Evolutionary conservation across 2,797 vertebrate genomes (phyloP), one percentile per base, ranked within the genome.

Genomic region (Harpagifer antarcticus): DNA sequence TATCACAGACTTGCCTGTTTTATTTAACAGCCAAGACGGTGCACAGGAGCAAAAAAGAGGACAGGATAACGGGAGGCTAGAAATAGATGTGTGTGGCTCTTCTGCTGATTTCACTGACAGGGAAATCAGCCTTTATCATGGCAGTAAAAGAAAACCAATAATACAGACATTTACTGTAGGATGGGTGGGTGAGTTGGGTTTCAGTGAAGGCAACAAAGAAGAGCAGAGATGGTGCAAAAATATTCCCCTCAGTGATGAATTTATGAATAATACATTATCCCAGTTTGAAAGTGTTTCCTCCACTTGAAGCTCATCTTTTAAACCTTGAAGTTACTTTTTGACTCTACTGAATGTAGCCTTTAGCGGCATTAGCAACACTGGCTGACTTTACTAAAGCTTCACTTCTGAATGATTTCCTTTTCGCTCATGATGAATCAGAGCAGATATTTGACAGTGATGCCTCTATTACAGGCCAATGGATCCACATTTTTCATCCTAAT

Each of bases 401-500:
- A 44, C 66, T 58, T 74, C 56, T 77, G 49, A 69, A 53, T n/a
- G 12, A 45, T 56, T 79, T 65, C 67, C 43, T 54, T 68, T 23
- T 17, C 44, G 42, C 61, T 64, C 19, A 5, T 64, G 76, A 82
- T 78, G 73, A 84, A 88, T 86, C 54, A 27, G 50, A 82, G 81
- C 58, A 73, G 76, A 81, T 52, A 57, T 78, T 85, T 84, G 89
- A 84, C 78, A 80, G 68, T 55, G 73, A 82, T 78, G 78, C 58
- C 54, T 79, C 78, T 82, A 86, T 85, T 82, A 79, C 72, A 57
- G 69, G 74, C 66, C 70, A 68, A 64, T 67, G 64, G 66, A 82
- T 68, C 43, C 72, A 72, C 88, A 91, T 94, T 91, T 88, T 90
- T 91, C 91, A 90, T 89, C 81, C 71, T 92, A 92, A 93, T 91